Base-by-base conservation (phyloP, 2,888 invertebrate species). In the Pachymerium ferrugineum region DNA sequence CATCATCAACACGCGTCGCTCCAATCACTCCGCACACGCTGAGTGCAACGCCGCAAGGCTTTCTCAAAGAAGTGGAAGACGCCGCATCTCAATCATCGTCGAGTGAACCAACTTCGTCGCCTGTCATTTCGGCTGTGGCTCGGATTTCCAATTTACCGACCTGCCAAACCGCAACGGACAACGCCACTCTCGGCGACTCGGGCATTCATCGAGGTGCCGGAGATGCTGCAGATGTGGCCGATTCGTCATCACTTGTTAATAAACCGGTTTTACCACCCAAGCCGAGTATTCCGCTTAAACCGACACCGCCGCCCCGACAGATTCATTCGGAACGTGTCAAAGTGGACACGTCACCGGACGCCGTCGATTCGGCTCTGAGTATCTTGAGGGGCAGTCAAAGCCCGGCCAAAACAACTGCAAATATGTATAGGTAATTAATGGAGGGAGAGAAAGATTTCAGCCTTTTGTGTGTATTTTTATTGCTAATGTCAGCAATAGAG, bases 1-100 rank as follows among this genome's bases (percentile, higher is more conserved):
- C 76, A n/a, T 74, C 90, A 74, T 75, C 77, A 22, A 77, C 77
- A 8, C 73, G 76, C 30, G 73, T 77, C 5, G 33, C 72, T 30
- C 74, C 90, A 70, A 90, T 90, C 76, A 90, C 90, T 84, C 90
- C 90, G 70, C 90, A 90, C 83, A 90, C 89, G 30, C 85, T 90
- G 73, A 84, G 83, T 75, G 78, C 80, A n/a, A 78, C 80, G 28
- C 76, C 78, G 29, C 79, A 74, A 42, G 72, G 75, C 10, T 22
- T 74, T 25, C 31, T 75, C 29, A 67, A 38, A n/a, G 75, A 75
- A 72, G 75, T 75, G 12, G 38, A 68, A 10, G 75, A 75, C 16
- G n/a, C 54, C 8, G n/a, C 35, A 12, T 14, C 35, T 35, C 35
- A 35, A 35, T 12, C 35, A 35, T 12, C 35, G 35, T 35, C 35